Base-by-base conservation (phyloP, 2,797 vertebrate genomes). In the Danio jaintianensis region DNA sequence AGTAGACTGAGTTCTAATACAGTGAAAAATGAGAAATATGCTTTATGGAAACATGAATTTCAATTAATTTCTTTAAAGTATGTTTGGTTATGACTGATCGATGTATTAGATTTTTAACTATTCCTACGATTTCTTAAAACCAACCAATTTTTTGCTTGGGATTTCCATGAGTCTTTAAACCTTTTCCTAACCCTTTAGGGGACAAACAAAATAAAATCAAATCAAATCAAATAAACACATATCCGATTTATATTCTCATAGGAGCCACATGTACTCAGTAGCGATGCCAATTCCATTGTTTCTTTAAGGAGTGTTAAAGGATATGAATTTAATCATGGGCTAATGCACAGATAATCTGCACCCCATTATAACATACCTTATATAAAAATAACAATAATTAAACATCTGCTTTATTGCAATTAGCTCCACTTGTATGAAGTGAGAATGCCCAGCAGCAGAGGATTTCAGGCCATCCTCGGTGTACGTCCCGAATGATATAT, bases 381-480 rank as follows among this genome's bases (percentile, higher is more conserved):
- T 91, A 90, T 90, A 88, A 45, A 92, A 93, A 92, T 90, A 85
- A 88, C 84, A 90, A 89, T 92, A 92, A 94, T 93, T 92, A 93
- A 92, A 93, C 91, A 93, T 91, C 88, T 90, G 84, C 88, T 87
- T 90, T 86, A 88, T 91, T 91, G 91, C 87, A 93, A 90, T 93
- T 91, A 92, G 91, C 91, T 91, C 86, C 89, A 90, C 90, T 92
- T 92, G 91, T 90, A 88, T 86, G 87, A 82, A 85, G 83, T 45
- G 63, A 62, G 79, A 91, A 89, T 50, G 79, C 88, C 94, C 91
- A 38, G 68, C 59, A 91, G 93, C 91, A 84, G 89, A 90, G 63
- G 83, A 83, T 80, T 75, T 64, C 85, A 88, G 84, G 84, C 79
- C 87, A 75, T 88, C 86, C 88, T 87, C 88, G 76, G 59, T 29